Evolutionary conservation across 2,113 vertebrate species (phyloP), one percentile per base, ranked within the genome.

Genomic region (Calyptommatus sinebrachiatus): DNA sequence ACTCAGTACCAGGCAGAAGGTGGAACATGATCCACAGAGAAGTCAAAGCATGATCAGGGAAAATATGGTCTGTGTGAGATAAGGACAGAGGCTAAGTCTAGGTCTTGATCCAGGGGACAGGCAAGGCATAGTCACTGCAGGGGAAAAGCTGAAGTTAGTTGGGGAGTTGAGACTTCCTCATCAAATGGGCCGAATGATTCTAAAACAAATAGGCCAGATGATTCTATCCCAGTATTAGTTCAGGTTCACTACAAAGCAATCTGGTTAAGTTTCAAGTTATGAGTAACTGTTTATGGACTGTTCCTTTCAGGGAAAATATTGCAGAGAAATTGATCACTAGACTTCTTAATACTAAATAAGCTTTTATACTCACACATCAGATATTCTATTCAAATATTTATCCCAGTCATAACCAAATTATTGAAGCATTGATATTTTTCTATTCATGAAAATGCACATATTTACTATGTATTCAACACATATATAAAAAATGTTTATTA

Each of bases 401-500:
- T 28, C 61, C 1, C 18, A 71, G 18, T 60, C 21, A 31, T 53
- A 61, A 18, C 2, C 50, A 71, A 63, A 50, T 21, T 20, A 72
- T 2, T 72, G 21, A 65, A 46, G 60, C 6, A 72, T 50, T 21
- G 22, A 71, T 3, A 26, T 72, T 60, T 53, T 72, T 72, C 31
- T 20, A 71, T 28, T 48, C 2, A 72, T 65, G 35, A 11, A 63
- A 50, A 77, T 68, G n/a, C 31, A 5, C 26, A 61, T 46, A 71
- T n/a, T 71, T 78, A 50, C 61, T 71, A 48, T n/a, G 18, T 46
- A 18, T n/a, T 41, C 35, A 41, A 4, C 5, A 5, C 35, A 41
- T 41, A 41, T 53, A 74, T 69, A 60, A 86, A 89, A 89, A 91
- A 83, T 12, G 84, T 84, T 77, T 85, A 83, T 84, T 90, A 91